Conservation (phyloP, 2,797 vertebrate genomes). For the Parauchenoglanis ngamensis region DNA sequence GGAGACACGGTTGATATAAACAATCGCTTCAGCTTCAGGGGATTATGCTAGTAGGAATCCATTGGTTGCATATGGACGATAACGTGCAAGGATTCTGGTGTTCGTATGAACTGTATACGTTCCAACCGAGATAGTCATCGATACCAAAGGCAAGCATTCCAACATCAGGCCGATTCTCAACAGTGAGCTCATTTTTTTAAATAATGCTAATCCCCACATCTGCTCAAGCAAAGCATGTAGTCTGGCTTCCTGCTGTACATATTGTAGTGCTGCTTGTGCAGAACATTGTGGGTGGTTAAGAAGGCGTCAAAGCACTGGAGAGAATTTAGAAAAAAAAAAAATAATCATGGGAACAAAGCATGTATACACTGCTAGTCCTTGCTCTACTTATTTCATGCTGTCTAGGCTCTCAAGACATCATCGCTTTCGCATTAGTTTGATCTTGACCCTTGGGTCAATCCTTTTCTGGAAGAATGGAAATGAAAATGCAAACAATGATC, state of each 20-base stretch:
- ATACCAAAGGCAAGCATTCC: constrained; percentile 20
- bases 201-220: constrained; percentile 40
- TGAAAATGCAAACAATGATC: not conserved
- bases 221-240: constrained; percentile 26
- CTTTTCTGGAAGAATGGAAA: not conserved
- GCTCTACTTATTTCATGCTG: not conserved
- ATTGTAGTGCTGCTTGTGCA: not conserved
- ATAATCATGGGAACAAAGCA: constrained; percentile 4
- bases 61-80: constrained; percentile 4
- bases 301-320: not conserved
- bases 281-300: constrained; percentile 25
- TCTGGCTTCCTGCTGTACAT: constrained; percentile 16
- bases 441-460: not conserved
- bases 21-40: constrained; percentile 1
- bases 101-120: not conserved
- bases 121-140: constrained; percentile 29
- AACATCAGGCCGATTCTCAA: constrained; percentile 39
- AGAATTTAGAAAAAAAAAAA: not conserved
- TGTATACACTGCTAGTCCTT: not conserved
- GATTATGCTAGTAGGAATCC: constrained; percentile 4
- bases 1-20: constrained; percentile 18
- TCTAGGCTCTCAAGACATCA: not conserved
- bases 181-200: constrained; percentile 24
- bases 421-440: not conserved
- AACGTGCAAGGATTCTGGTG: constrained; percentile 7